Base-by-base conservation (phyloP, 2,797 vertebrate species). In the Lepus townsendii region DNA sequence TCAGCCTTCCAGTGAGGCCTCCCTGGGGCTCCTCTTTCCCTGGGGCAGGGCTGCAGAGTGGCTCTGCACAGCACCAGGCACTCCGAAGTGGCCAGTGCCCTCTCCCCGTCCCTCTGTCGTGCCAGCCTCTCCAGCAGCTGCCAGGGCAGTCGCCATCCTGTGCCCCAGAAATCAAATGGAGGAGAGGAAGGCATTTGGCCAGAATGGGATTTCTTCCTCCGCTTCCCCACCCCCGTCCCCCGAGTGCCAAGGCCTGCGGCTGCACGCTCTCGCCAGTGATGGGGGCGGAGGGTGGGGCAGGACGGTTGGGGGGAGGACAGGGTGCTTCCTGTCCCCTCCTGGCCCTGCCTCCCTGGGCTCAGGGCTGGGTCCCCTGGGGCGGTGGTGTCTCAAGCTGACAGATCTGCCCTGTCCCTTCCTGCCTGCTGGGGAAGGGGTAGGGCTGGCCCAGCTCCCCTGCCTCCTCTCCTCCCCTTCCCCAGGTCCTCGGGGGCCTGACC, bases 191-290 rank as follows among this genome's bases (percentile, higher is more conserved):
- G 94, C 92, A 42, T 4, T 27, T 9, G 52, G 90, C 85, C 90
- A 93, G 76, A 66, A 91, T 1, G 32, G 66, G 88, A 69, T 95
- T 95, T 96, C 95, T 96, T 69, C n/a, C 90, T 69, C 72, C 78
- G 65, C 60, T 26, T 60, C 87, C 90, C 89, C 73, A 3, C 95
- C 82, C 90, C 84, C 30, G 0, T 80, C 20, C 38, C 91, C 95
- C 4, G 20, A 83, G 83, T 97, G 97, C 97, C 97, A 97, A 97
- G 90, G 97, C 97, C 97, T 91, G 88, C 80, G 97, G 97, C 97
- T 91, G 82, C 0, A 4, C 87, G 93, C 83, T 79, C 76, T 54
- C 80, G 88, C 95, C 96, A 97, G 96, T 83, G 88, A 92, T 83
- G 96, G 88, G 89, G 96, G 96, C 9, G 92, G 96, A 97, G 68